These are phyloP conservation scores for Echeneis naucrates DNA, from an alignment of 2,797 vertebrate species.

Conservation along the genomic window DNA sequence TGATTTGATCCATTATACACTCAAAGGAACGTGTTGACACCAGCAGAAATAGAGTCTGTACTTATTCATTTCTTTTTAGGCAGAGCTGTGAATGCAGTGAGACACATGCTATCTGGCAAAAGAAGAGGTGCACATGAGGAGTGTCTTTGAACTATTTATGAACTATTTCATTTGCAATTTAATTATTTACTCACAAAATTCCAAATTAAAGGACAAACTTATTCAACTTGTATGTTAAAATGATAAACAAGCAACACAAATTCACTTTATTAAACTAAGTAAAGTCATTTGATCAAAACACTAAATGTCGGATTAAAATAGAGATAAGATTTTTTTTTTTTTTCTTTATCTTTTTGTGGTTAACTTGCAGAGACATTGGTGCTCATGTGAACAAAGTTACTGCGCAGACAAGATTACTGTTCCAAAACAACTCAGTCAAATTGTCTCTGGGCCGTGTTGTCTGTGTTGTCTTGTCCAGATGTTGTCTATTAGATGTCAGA, in stretches of 20 bases:
- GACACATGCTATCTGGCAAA: constrained; percentile 48
- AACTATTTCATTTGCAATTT: constrained; percentile 42
- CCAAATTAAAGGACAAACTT: not conserved
- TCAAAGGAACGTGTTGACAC: constrained; percentile 77
- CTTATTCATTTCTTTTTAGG: constrained; percentile 66
- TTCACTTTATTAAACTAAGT: constrained; percentile 7
- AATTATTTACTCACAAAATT: constrained; percentile 31
- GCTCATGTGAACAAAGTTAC: constrained; percentile 57
- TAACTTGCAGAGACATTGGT: constrained; percentile 53
- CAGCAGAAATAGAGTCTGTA: constrained; percentile 67
- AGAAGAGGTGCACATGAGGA: constrained; percentile 26
- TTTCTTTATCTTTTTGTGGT: constrained; percentile 37
- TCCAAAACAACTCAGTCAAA: constrained; percentile 73
- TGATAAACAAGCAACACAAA: constrained; percentile 1
- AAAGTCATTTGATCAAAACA: constrained; percentile 26
- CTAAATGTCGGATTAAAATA: constrained; percentile 16
- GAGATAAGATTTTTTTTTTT: constrained; percentile 25
- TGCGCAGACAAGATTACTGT: constrained; percentile 70
- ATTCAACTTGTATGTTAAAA: not conserved
- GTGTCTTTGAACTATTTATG: constrained; percentile 62
- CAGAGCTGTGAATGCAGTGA: constrained; percentile 71
- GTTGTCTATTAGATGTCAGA: constrained; percentile 76
- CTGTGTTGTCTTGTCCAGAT: constrained; percentile 71
- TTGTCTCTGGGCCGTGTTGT: constrained; percentile 49
- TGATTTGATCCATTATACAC: constrained; percentile 78